Evolutionary conservation across 2,888 invertebrate genomes (phyloP), one percentile per base, ranked within the genome.

Genomic region (Pyrgus malvae): DNA sequence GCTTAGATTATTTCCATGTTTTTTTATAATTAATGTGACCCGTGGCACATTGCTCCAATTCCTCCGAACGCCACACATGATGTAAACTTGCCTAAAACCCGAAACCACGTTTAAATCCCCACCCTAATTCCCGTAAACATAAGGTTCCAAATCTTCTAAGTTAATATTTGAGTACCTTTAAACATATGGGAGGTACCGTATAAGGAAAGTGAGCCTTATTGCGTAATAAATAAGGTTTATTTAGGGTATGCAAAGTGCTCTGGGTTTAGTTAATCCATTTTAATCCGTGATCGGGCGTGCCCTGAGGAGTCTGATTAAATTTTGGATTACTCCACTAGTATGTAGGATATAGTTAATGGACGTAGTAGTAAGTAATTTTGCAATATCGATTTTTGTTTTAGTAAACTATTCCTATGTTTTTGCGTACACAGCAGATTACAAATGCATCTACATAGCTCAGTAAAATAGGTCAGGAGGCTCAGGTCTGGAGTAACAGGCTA

Each of bases 221-320:
- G 2, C 2, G 3, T 2, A 21, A 21, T 3, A 21, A n/a, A 11
- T 40, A 40, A 40, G 21, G 38, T 40, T n/a, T 21, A 40, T 11
- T 11, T 40, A 21, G 11, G 38, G 19, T 7, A 11, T 11, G 2
- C 1, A 17, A 11, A 19, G 38, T 19, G 12, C 3, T 19, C 19
- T 8, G 3, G 6, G 38, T 38, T 19, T 23, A 37, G 27, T 25
- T 44, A 51, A 51, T 51, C 35, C 42, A 35, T 35, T 51, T 51
- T 51, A 51, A 51, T 51, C 42, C 42, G 3, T 17, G 33, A 44
- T 51, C 50, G 35, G 50, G 33, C 23, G 33, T 21, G 42, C 50
- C 50, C 35, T 35, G 16, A 51, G 35, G 11, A 51, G 35, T 51
- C 33, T 51, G 50, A 51, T 51, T 51, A 44, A 44, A 51, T 51